Evolutionary conservation across 2,888 invertebrate species (phyloP).

Genomic region (Nomada ruficornis): DNA sequence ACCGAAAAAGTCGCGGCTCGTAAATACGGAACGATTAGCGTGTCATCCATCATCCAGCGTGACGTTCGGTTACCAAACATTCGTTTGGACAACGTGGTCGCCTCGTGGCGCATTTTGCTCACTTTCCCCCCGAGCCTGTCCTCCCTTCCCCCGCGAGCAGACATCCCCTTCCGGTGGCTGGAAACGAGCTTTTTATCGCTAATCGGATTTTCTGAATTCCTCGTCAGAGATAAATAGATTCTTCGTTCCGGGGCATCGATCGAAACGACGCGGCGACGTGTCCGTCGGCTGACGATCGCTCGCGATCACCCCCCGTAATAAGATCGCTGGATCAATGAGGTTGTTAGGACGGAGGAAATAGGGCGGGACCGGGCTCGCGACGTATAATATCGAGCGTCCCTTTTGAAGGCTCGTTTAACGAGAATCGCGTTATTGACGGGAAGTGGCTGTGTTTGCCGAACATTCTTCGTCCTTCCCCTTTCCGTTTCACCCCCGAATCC

Average conservation of each 20-base stretch:
- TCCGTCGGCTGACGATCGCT: conserved; percentile 30
- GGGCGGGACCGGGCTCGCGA: conserved; percentile 13
- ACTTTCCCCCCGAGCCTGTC: conserved; percentile 2
- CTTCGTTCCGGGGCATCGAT: conserved; percentile 15
- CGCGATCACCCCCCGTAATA: conserved; percentile 43
- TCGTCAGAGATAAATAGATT: conserved; percentile 61
- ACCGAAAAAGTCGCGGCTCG: conserved; percentile 66
- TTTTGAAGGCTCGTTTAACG: conserved; percentile 49
- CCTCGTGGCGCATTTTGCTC: conserved; percentile 30
- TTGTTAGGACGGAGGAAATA: conserved; percentile 37
- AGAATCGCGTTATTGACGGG: conserved; percentile 53
- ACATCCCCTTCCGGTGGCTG: conserved; percentile 43
- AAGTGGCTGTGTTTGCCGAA: conserved; percentile 45
- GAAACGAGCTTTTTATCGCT: conserved; percentile 69
- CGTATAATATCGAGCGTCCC: conserved; percentile 38
- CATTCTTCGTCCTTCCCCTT: neutral
- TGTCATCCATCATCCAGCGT: conserved; percentile 78
- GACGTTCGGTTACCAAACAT: conserved; percentile 74
- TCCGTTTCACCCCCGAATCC: neutral
- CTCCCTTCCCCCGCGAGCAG: conserved; percentile 29
- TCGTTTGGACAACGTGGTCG: conserved; percentile 66
- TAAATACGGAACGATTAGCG: conserved; percentile 80
- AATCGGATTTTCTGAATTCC: conserved; percentile 67
- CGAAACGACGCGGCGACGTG: neutral
- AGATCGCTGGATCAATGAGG: conserved; percentile 58